Evolutionary conservation across 35 echinoderm and acorn worm species (phyloP).

Genomic region (Stichopus chloronotus): DNA sequence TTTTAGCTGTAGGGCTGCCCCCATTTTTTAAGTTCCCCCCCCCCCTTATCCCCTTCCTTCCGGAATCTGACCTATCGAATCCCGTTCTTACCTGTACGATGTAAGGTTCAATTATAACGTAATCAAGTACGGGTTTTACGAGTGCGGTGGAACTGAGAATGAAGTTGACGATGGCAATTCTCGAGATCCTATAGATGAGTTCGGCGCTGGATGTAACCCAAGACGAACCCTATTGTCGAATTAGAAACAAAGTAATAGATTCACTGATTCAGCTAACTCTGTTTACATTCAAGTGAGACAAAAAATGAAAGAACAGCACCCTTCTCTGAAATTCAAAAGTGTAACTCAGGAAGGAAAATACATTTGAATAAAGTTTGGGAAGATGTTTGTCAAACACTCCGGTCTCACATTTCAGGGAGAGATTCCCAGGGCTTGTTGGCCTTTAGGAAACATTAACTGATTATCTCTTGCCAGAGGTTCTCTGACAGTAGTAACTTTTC

Average conservation of each 20-base stretch:
- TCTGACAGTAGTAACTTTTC: no score
- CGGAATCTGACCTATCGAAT: background rate
- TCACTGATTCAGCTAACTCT: background rate
- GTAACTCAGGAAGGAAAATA: background rate
- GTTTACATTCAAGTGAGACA: background rate
- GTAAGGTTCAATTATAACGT: constrained; percentile 81
- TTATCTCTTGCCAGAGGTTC: no score
- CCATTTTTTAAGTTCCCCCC: no score
- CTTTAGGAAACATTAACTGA: no score
- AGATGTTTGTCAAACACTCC: background rate
- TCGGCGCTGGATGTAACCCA: constrained; percentile 74
- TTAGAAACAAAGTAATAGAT: background rate
- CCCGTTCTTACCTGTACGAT: constrained; percentile 28
- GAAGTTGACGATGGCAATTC: constrained; percentile 85
- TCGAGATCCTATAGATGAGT: constrained; percentile 68
- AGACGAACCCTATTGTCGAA: constrained; percentile 67
- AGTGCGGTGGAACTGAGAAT: constrained; percentile 75
- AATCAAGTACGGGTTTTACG: constrained; percentile 79
- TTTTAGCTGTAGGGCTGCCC: no score
- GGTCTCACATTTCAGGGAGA: no score
- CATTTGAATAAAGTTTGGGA: background rate
- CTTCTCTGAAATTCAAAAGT: background rate
- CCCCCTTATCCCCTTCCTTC: no score
- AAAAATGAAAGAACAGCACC: background rate
- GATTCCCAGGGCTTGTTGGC: no score